Evolutionary conservation across 2,797 vertebrate genomes (phyloP), one percentile per base, ranked within the genome.

Genomic region (Lutjanus campechanus): DNA sequence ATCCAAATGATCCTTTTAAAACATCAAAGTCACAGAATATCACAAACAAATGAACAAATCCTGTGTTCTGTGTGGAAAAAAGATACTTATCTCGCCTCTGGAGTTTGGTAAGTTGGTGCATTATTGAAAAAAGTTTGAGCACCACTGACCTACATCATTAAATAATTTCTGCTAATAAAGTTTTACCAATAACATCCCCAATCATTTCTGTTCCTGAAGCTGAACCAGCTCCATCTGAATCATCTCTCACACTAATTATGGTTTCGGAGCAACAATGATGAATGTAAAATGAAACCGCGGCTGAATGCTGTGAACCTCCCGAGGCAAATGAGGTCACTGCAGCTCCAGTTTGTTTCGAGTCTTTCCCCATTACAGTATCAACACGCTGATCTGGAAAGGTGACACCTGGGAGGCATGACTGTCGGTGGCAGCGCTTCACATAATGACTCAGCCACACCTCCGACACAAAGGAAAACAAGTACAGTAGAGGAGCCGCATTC

Each of bases 401-500:
- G 93, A 93, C 87, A 90, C 92, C 86, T 83, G 56, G 64, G 64
- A 88, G 87, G 89, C 84, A 63, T 29, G 81, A 40, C 83, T 51
- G 85, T 81, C 92, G 1, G 81, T 47, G 73, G 81, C 86, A 76
- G 74, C 29, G 25, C 79, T 64, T 80, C 77, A 64, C 77, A 79
- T 69, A 77, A 89, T 79, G 79, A 83, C 56, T 20, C 7, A 8
- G 73, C 86, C 88, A 90, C 91, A 65, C 91, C 91, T 87, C 85
- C 20, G 10, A 77, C 86, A 92, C 82, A 92, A 91, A 92, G 81
- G 47, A 84, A 84, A 87, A 89, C 88, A 79, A 85, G 83, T 90
- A 91, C 90, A 93, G 90, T 91, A 80, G 88, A 88, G 69, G 78
- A 86, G 84, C 76, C 1, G 73, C 93, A 94, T 94, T 93, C 92